These are phyloP conservation scores for Ramphastos sulfuratus DNA, from an alignment of 2,113 vertebrate genomes.

Conservation along the genomic window DNA sequence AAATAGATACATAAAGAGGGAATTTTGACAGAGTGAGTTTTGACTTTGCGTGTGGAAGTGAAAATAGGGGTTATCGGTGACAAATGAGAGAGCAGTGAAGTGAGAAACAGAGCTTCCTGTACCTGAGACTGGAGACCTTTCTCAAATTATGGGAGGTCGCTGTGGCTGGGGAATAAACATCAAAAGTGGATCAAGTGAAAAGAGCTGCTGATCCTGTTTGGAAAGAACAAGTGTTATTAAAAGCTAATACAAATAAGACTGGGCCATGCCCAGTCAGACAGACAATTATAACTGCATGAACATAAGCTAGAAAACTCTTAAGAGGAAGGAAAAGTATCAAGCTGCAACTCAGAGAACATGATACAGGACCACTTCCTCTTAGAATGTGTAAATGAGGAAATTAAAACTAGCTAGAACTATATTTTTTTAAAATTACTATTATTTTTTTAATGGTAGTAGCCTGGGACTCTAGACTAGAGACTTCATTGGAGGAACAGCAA, in stretches of 20 bases:
- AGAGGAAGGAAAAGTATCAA: conserved; percentile 38
- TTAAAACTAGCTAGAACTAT: background rate
- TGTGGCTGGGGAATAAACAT: background rate
- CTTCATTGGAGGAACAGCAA: background rate
- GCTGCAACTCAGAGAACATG: background rate
- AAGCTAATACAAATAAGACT: background rate
- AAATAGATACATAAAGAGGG: conserved; percentile 31
- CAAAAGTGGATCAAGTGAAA: background rate
- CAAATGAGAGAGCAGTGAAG: background rate
- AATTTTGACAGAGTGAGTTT: conserved; percentile 63
- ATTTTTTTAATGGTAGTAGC: no score
- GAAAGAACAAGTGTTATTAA: background rate
- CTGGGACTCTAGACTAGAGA: background rate
- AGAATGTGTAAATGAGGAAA: conserved; percentile 49
- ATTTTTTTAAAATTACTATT: no score
- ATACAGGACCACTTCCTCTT: conserved; percentile 51
- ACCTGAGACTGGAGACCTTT: background rate
- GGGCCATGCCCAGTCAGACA: background rate
- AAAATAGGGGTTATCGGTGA: conserved; percentile 29
- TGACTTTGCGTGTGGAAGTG: conserved; percentile 67
- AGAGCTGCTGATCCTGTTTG: background rate
- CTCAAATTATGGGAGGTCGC: background rate
- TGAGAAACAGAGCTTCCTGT: background rate
- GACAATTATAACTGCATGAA: background rate
- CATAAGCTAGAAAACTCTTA: background rate